Conservation (phyloP, 2,113 vertebrate species). For the Cettia cetti region DNA sequence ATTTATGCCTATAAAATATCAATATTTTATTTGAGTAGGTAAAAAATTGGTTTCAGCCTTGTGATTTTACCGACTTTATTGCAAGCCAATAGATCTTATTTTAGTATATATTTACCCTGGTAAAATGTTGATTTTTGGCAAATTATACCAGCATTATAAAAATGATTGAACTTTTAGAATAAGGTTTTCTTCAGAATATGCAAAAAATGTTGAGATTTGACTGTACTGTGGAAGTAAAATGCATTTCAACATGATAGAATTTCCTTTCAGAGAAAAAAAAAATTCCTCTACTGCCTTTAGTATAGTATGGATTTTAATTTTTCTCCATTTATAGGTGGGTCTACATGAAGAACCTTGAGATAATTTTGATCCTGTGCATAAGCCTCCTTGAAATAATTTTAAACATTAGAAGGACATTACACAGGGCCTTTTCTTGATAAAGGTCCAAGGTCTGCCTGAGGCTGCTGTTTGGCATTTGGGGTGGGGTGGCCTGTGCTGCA, state of each 20-base stretch:
- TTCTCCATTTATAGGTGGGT: not conserved
- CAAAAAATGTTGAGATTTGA: not conserved
- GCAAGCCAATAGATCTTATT: not conserved
- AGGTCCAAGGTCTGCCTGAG: not conserved
- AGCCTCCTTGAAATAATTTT: not conserved
- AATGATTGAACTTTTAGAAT: not conserved
- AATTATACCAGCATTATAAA: not conserved
- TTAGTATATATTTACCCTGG: not conserved
- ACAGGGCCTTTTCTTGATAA: not conserved
- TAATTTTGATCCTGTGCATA: not conserved
- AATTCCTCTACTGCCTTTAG: not conserved
- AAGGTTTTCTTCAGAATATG: not conserved
- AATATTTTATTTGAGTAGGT: not conserved
- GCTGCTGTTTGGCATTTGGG: not conserved
- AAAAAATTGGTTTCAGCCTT: not conserved
- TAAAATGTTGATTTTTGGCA: not conserved
- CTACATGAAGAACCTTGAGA: not conserved
- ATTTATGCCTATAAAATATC: not conserved
- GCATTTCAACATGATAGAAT: not conserved
- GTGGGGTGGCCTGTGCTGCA: not conserved
- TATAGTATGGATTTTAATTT: not conserved
- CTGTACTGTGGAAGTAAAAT: not conserved
- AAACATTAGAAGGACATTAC: not conserved
- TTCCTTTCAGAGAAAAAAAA: not conserved
- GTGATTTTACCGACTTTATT: not conserved